Conservation (phyloP, 92 coral and sea anemone genomes). For the Isaurus tuberculatus region DNA sequence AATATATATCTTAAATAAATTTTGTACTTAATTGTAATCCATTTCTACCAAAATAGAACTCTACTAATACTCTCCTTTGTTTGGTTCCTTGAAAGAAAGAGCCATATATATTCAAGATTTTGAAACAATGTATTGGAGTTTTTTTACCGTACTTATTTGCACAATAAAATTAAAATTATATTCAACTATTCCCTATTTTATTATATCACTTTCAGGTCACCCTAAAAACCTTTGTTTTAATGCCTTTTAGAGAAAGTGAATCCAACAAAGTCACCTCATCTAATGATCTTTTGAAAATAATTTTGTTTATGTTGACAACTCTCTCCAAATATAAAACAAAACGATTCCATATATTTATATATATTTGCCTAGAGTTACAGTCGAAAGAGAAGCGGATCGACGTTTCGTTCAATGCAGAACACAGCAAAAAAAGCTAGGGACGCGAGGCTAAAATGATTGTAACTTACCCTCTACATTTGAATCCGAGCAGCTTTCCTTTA, state of each 20-base stretch:
- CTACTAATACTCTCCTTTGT: too few relatives aligned
- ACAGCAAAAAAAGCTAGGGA: neutral
- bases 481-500: constrained; percentile 30
- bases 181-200: too few relatives aligned
- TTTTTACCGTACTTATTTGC: too few relatives aligned
- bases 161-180: too few relatives aligned
- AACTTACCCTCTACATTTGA: constrained; percentile 20
- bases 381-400: neutral
- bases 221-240: neutral
- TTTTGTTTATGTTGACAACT: neutral
- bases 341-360: neutral
- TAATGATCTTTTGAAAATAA: constrained; percentile 4
- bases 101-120: too few relatives aligned
- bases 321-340: neutral
- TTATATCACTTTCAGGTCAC: too few relatives aligned
- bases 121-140: too few relatives aligned
- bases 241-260: neutral
- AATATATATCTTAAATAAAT: too few relatives aligned
- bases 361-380: neutral
- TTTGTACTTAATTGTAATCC: too few relatives aligned
- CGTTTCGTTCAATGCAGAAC: too few relatives aligned
- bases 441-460: neutral
- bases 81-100: too few relatives aligned
- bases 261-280: neutral
- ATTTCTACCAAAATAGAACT: too few relatives aligned